Evolutionary conservation across 2,113 vertebrate genomes (phyloP), one percentile per base, ranked within the genome.

Genomic region (Entosphenus tridentatus): DNA sequence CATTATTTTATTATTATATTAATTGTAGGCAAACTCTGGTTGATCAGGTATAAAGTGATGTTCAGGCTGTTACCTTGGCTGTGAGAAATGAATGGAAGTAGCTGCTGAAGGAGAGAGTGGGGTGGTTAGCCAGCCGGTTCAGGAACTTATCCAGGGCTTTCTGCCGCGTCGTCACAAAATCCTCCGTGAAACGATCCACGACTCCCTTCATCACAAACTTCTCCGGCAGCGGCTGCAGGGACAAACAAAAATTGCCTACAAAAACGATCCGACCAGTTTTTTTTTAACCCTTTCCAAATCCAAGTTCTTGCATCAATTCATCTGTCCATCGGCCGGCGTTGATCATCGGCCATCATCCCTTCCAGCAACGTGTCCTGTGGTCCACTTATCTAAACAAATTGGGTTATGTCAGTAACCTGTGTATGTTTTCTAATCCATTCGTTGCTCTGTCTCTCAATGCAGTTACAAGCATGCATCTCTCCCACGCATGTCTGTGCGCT

Each of bases 201-300:
- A 98, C 89, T 72, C 92, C 87, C 73, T 83, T 95, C 78, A 96
- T 83, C 74, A 96, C 85, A 76, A 95, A 96, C 79, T 98, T 96
- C 77, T 98, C 90, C 3, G 92, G 93, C 71, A 98, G 80, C 0
- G 93, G 92, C 92, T 96, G 75, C 71, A 17, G 69, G 58, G 71
- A 75, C 73, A 72, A 74, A 71, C 1, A 56, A 71, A 70, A 72
- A 13, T 62, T 73, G 39, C 39, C 39, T 39, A 39, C 39, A 39
- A 39, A 39, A 39, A 39, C 39, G 39, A 39, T 39, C 39, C 39
- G 39, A 39, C 5, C 39, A 39, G 39, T 39, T 39, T 39, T 39
- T 39, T 39, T 39, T 39, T 39, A 39, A 39, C 39, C 39, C 39
- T 39, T 39, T 39, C 39, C 39, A 39, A 39, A 39, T 39, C 39